Percentiles rank a stretch among this genome's conserved stretches.
These are phyloP conservation scores for Pandemis cinnamomeana DNA, from an alignment of 2,888 invertebrate genomes.

Conservation along the genomic window DNA sequence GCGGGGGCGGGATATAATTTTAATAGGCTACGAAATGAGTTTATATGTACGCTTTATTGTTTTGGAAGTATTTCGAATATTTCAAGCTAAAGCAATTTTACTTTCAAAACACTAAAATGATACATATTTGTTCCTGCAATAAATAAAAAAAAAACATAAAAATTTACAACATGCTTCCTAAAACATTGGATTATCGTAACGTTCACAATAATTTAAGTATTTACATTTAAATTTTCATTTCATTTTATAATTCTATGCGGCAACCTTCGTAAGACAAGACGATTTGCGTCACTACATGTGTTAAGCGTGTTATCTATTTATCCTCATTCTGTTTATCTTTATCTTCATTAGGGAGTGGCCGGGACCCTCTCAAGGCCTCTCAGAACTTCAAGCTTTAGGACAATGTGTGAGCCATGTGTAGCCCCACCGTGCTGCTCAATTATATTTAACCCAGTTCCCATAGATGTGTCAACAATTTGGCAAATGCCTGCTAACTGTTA, in stretches of 20 bases:
- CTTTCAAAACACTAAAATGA: too few species aligned
- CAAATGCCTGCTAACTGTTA: neutral
- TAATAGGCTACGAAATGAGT: neutral
- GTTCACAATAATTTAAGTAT: neutral
- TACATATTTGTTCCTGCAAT: neutral
- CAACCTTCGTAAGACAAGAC: neutral
- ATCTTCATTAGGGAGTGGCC: neutral
- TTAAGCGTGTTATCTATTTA: constrained; percentile 5
- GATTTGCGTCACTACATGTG: constrained; percentile 1
- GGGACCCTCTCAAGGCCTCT: constrained; percentile 6
- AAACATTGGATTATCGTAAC: too few species aligned
- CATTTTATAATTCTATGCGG: neutral
- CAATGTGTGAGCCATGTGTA: constrained; percentile 13
- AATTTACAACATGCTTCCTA: too few species aligned
- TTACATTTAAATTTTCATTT: neutral
- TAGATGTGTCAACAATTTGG: neutral
- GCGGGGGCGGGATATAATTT: neutral
- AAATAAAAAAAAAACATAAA: neutral
- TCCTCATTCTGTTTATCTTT: constrained; percentile 11
- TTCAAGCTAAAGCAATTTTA: neutral
- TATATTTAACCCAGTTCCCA: constrained; percentile 11
- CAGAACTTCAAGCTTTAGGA: constrained; percentile 1
- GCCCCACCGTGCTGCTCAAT: neutral
- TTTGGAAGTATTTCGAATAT: neutral
- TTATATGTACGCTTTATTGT: neutral